Percentiles rank a stretch among this genome's conserved stretches.
Evolutionary conservation across 2,888 invertebrate species (phyloP).

Genomic region (Mylabris sibirica): DNA sequence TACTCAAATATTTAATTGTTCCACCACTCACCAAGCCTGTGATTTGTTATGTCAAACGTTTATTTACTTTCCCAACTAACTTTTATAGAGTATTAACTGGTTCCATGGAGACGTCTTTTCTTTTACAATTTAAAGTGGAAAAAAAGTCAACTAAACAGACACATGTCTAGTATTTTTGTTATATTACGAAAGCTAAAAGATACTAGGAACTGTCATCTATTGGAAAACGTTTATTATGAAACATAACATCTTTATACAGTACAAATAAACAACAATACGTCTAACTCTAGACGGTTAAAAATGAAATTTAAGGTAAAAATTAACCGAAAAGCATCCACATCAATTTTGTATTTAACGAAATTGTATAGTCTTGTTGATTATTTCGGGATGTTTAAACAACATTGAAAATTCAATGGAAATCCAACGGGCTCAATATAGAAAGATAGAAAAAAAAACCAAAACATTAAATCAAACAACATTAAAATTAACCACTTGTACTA

Average conservation of each 20-base stretch:
- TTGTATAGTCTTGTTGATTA: neutral
- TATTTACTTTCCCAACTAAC: constrained; percentile 52
- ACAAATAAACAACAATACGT: neutral
- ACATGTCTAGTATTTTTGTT: neutral
- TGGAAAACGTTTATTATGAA: neutral
- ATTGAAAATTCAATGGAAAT: constrained; percentile 43
- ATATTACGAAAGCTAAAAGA: neutral
- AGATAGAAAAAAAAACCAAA: constrained; percentile 42
- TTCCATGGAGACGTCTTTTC: constrained; percentile 15
- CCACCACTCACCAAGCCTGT: constrained; percentile 58
- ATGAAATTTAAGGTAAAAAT: neutral
- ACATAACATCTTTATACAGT: neutral
- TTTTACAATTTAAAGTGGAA: neutral
- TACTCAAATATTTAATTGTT: constrained; percentile 63
- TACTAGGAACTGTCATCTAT: neutral
- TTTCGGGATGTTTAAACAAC: constrained; percentile 37
- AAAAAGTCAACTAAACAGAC: constrained; percentile 14
- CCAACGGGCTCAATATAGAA: constrained; percentile 32
- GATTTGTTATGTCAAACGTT: constrained; percentile 58
- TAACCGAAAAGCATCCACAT: neutral
- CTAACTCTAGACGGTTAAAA: neutral
- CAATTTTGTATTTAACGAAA: neutral
- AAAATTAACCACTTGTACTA: constrained; percentile 46
- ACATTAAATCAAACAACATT: constrained; percentile 48
- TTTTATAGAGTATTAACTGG: constrained; percentile 34